Evolutionary conservation across 2,113 vertebrate species (phyloP), one percentile per base, ranked within the genome.

Genomic region (Otocyon megalotis): DNA sequence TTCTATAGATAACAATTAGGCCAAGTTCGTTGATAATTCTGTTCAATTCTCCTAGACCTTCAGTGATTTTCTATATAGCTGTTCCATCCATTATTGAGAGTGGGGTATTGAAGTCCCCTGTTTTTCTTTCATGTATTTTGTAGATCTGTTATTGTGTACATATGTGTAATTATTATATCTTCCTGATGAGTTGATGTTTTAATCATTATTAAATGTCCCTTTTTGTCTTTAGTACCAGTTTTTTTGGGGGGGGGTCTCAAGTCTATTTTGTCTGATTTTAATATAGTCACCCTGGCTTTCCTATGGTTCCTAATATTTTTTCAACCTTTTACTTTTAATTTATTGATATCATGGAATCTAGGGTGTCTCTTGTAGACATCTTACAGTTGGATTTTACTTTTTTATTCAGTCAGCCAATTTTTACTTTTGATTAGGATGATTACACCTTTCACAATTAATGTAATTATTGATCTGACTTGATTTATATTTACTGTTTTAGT

Each of bases 361-460:
- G 74, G 26, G 8, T 67, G 20, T 67, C 62, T 69, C 35, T 80
- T 80, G 6, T 80, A 82, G 76, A 82, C 54, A 93, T 17, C 50
- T 69, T 87, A 67, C 58, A 32, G 6, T 58, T 93, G 28, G 43
- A 62, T 89, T 67, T 89, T 82, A 24, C 28, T 56, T 77, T 86
- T 86, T 86, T 56, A 88, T 32, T 24, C 15, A 81, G 5, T 35
- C 43, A 89, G 17, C 14, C 43, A 80, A 81, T 81, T 89, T 80
- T 72, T 94, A 54, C 50, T 88, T 94, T 94, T 82, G 65, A 89
- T 54, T 82, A 43, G 17, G 24, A 24, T 74, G 65, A 32, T 89
- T 43, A 94, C 28, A 82, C 26, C 65, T 63, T 53, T 82, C 65
- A 89, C 9, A 63, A 54, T 89, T 74, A 94, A 88, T 72, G 35